Evolutionary conservation across 2,797 vertebrate genomes (phyloP).

Genomic region (Okamejei kenojei): DNA sequence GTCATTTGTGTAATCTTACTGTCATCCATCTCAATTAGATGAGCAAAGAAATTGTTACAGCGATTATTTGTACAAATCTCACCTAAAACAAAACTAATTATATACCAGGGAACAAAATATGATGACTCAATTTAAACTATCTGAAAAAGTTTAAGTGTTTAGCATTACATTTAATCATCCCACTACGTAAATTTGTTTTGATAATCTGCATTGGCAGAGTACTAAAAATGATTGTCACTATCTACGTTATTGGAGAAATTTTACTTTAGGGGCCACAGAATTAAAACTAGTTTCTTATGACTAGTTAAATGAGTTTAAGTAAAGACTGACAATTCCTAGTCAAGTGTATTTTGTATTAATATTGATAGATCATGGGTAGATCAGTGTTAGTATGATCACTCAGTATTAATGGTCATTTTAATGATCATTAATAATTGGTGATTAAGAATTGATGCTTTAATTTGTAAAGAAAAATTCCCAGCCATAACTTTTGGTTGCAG

Average conservation of each 20-base stretch:
- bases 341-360: not conserved
- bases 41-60: not conserved
- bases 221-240: not conserved
- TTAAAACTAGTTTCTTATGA: not conserved
- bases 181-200: not conserved
- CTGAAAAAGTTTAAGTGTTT: not conserved
- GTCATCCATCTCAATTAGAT: slow-evolving; percentile 16
- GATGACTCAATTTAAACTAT: not conserved
- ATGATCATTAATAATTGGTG: too few relatives aligned
- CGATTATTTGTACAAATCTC: not conserved
- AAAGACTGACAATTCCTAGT: not conserved
- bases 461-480: not conserved
- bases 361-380: not conserved
- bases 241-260: not conserved
- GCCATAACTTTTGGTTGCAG: not conserved
- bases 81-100: slow-evolving; percentile 13
- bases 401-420: too few relatives aligned
- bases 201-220: not conserved
- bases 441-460: not conserved
- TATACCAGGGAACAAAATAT: not conserved
- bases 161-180: not conserved
- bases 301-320: not conserved
- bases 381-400: not conserved
- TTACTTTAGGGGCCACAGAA: not conserved
- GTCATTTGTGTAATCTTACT: slow-evolving; percentile 5